A percentile compares a stretch with the other conserved stretches of the same genome.
Conservation (phyloP, 1,140 invertebrate genomes). For the Onthophagus taurus region DNA sequence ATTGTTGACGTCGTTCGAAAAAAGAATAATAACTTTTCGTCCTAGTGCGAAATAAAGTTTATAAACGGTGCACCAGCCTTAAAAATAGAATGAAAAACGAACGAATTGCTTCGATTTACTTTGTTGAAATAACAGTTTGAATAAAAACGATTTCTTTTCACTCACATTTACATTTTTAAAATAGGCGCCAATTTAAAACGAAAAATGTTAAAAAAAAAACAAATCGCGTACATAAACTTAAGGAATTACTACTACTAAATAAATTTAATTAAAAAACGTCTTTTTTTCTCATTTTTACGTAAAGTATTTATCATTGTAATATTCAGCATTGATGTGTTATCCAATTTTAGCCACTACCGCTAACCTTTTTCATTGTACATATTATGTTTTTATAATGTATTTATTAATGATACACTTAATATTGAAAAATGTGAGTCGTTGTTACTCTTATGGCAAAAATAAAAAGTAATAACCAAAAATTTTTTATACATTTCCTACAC, state of each 20-base stretch:
- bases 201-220: no score
- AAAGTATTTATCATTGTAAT: conserved; percentile 15
- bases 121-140: no score
- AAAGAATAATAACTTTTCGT: no score
- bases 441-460: conserved; percentile 31
- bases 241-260: no score
- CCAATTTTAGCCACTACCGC: conserved; percentile 22
- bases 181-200: no score
- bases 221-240: no score
- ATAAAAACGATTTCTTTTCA: no score
- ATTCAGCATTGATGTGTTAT: conserved; percentile 15
- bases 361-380: conserved; percentile 35
- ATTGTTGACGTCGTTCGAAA: no score
- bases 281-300: conserved; percentile 9
- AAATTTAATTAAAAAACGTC: no score
- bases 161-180: no score
- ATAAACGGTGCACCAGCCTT: conserved; percentile 16
- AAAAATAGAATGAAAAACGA: no score
- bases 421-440: conserved; percentile 17
- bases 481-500: conserved; percentile 11
- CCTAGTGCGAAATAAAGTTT: conserved; percentile 11
- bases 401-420: conserved; percentile 35
- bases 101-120: no score
- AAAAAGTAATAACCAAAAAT: conserved; percentile 30
- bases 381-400: conserved; percentile 39